Conservation (phyloP, 2,888 invertebrate genomes). For the Megamerina dolium region DNA sequence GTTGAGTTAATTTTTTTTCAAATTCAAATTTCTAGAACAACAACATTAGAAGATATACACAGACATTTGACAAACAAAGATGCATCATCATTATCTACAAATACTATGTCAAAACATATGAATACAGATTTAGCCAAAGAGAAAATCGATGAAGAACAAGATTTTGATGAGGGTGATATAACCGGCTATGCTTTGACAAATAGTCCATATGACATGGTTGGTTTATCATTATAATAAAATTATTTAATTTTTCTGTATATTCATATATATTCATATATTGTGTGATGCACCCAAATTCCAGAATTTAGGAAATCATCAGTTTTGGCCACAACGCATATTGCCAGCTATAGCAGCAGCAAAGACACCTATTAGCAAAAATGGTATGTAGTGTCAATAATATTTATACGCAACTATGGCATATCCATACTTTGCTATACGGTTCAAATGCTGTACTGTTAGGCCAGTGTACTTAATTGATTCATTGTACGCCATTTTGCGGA, state of each 20-base stretch:
- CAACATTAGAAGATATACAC: constrained; percentile 65
- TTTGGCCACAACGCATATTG: no score
- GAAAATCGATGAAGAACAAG: constrained; percentile 51
- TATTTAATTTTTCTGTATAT: not conserved
- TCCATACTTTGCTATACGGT: no score
- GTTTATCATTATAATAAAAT: not conserved
- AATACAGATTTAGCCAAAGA: constrained; percentile 30
- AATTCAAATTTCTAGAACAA: constrained; percentile 52
- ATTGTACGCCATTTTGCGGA: no score
- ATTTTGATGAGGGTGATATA: constrained; percentile 59
- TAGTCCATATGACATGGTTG: constrained; percentile 1
- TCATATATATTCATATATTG: no score
- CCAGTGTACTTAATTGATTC: no score
- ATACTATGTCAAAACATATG: not conserved
- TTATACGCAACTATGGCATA: no score
- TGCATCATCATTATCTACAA: not conserved
- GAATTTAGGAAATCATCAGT: not conserved
- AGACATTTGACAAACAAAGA: constrained; percentile 52
- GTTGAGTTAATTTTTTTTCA: not conserved
- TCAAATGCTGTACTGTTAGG: no score
- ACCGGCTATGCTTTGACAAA: constrained; percentile 48
- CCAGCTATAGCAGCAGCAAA: no score
- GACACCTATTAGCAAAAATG: not conserved
- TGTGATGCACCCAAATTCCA: not conserved
- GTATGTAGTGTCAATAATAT: not conserved